Conservation (phyloP, 2,888 invertebrate genomes). For the Chloromyia formosa region DNA sequence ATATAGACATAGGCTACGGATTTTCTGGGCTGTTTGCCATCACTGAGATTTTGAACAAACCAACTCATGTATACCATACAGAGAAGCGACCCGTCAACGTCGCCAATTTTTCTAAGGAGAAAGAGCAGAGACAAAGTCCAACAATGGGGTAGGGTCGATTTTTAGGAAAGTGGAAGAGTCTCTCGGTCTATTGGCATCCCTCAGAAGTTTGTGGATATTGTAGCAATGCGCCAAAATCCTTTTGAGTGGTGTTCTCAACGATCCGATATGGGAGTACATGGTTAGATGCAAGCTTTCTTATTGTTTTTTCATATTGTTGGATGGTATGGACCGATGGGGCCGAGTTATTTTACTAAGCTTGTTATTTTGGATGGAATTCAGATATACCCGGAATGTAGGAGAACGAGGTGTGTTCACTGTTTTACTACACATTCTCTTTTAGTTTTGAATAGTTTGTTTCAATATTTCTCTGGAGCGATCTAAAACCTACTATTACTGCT, state of each 20-base stretch:
- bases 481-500: too few species aligned
- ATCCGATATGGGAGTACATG: neutral
- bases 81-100: conserved; percentile 5
- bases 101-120: conserved; percentile 12
- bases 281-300: neutral
- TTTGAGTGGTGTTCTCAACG: neutral
- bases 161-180: neutral
- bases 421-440: too few species aligned
- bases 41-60: neutral
- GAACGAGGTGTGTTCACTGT: too few species aligned
- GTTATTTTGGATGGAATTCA: neutral
- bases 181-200: neutral
- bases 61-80: conserved; percentile 1
- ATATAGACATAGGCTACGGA: neutral
- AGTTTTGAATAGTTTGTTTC: too few species aligned
- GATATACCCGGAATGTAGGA: too few species aligned
- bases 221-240: conserved; percentile 39
- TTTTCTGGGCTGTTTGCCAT: conserved; percentile 42
- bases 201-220: neutral
- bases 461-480: too few species aligned
- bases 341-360: neutral
- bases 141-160: neutral
- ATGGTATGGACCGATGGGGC: neutral
- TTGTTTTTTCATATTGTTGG: neutral
- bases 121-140: neutral